These are phyloP conservation scores for Drosophila melanogaster DNA, from an alignment of 1,140 invertebrate species.

Conservation along the genomic window DNA sequence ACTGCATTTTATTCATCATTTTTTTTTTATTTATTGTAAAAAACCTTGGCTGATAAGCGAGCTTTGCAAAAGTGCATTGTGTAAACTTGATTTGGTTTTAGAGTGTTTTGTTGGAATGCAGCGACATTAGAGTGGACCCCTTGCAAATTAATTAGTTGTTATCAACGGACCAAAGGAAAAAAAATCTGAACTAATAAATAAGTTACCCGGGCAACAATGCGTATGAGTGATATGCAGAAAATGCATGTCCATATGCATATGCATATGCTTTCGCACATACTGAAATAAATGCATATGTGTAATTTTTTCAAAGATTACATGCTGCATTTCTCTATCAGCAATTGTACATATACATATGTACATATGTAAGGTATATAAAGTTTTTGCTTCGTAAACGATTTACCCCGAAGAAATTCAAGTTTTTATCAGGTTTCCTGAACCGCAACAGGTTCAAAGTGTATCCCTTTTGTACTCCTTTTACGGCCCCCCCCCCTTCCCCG, in stretches of 20 bases:
- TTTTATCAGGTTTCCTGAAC: conserved; percentile 10
- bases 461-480: neutral
- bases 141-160: neutral
- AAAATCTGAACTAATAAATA: too few relatives aligned
- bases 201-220: neutral
- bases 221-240: neutral
- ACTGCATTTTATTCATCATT: conserved; percentile 10
- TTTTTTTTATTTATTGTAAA: neutral
- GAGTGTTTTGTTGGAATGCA: neutral
- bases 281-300: neutral
- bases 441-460: conserved; percentile 38
- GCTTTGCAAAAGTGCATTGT: conserved; percentile 36
- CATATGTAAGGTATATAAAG: neutral
- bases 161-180: neutral
- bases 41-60: conserved; percentile 29
- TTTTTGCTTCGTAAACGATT: neutral
- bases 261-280: neutral
- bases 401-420: neutral
- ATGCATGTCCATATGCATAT: too few relatives aligned
- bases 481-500: neutral
- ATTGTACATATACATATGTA: neutral
- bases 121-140: conserved; percentile 22
- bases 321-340: neutral
- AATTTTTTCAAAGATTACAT: neutral
- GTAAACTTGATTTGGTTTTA: conserved; percentile 29